A percentile compares a stretch with the other conserved stretches of the same genome.
These are phyloP conservation scores for Lophotriccus pileatus DNA, from an alignment of 2,797 vertebrate species.

Conservation along the genomic window DNA sequence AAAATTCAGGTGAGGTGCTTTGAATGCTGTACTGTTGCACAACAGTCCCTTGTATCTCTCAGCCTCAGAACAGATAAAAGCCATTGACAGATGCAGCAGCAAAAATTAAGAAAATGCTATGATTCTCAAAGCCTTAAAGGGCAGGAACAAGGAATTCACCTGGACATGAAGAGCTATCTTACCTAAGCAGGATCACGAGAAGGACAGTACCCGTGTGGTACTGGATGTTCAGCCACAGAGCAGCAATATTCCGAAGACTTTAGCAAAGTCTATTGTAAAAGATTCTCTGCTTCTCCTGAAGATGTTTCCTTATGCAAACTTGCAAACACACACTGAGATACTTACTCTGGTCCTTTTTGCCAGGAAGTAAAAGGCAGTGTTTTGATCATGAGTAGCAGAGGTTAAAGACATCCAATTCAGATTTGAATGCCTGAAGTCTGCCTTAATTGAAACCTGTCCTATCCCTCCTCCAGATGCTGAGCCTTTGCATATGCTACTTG, in stretches of 20 bases:
- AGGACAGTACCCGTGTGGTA: accelerated
- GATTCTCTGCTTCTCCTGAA: neutral
- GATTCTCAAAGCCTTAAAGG: neutral
- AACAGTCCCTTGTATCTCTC: neutral
- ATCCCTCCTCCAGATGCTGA: neutral
- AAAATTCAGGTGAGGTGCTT: neutral
- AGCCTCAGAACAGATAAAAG: neutral
- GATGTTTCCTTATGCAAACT: neutral
- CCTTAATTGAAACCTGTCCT: neutral
- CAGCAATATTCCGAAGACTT: neutral
- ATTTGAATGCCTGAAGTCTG: neutral
- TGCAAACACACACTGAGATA: neutral
- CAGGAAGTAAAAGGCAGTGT: neutral
- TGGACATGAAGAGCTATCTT: neutral
- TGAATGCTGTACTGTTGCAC: neutral
- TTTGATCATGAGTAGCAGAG: neutral
- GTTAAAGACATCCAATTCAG: neutral
- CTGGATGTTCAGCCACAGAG: neutral
- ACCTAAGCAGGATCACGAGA: neutral
- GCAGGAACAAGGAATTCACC: neutral
- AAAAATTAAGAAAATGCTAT: neutral
- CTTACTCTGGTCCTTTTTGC: neutral
- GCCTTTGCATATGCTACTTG: neutral
- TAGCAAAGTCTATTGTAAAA: neutral
- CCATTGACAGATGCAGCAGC: neutral